Conservation (phyloP, 1,140 invertebrate genomes). For the Heliconius melpomene region DNA sequence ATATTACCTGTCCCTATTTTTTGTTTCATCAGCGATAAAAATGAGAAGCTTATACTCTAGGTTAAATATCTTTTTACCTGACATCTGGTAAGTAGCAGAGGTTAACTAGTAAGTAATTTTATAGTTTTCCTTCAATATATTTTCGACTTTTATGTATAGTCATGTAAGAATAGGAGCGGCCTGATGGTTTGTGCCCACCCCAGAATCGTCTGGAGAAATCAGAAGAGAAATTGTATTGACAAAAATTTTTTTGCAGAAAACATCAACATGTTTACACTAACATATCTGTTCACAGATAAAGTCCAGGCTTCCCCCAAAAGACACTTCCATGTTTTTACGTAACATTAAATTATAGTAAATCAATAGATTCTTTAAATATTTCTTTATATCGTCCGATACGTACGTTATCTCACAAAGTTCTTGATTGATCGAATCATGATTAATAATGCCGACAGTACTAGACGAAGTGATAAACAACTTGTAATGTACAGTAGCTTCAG, state of each 20-base stretch:
- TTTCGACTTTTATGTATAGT: neutral
- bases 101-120: neutral
- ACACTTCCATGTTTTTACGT: too few species aligned
- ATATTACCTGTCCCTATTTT: conserved; percentile 55
- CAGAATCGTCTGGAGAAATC: too few species aligned
- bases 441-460: neutral
- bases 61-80: conserved; percentile 60
- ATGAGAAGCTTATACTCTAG: conserved; percentile 54
- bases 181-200: too few species aligned
- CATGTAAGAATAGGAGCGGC: neutral
- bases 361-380: neutral
- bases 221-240: too few species aligned
- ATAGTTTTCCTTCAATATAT: neutral
- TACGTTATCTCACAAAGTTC: neutral
- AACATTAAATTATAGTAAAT: neutral
- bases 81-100: neutral
- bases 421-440: conserved; percentile 10
- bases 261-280: too few species aligned
- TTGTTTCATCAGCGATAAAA: conserved; percentile 36
- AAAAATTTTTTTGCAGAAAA: too few species aligned
- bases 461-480: neutral
- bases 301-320: too few species aligned
- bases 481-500: neutral
- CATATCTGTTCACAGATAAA: too few species aligned
- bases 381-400: neutral